Evolutionary conservation across 1,140 invertebrate species (phyloP).

Genomic region (Ceratoteleas bidentatus): DNA sequence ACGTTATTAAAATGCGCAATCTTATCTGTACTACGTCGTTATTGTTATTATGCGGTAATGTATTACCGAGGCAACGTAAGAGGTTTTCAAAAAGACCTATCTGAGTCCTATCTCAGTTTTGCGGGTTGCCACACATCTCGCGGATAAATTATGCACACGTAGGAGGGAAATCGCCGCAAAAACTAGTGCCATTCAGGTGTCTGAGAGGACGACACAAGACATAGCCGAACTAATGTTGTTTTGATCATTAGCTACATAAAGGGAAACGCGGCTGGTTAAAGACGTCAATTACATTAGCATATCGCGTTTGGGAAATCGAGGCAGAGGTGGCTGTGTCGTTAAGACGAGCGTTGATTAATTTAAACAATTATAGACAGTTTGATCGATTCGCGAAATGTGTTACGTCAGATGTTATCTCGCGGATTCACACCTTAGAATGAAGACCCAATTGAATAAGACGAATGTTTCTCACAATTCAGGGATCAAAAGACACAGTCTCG

Average conservation of each 20-base stretch:
- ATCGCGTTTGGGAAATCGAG: conserved; percentile 6
- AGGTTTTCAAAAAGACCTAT: too few relatives aligned
- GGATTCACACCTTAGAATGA: conserved; percentile 34
- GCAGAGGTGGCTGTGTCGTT: background rate
- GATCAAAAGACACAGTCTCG: too few relatives aligned
- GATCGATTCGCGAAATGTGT: conserved; percentile 21
- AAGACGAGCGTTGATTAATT: conserved; percentile 10
- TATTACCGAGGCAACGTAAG: too few relatives aligned
- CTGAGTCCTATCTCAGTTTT: background rate
- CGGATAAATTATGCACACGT: background rate
- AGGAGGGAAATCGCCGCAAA: conserved; percentile 7
- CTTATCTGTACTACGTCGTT: too few relatives aligned
- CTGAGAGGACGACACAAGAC: conserved; percentile 1
- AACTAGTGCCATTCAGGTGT: conserved; percentile 19
- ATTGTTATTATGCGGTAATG: too few relatives aligned
- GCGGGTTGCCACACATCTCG: background rate
- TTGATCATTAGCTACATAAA: conserved; percentile 10
- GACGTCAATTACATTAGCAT: conserved; percentile 18
- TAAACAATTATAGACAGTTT: conserved; percentile 19
- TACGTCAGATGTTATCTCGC: conserved; percentile 9
- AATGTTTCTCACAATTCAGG: too few relatives aligned
- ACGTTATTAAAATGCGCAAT: background rate
- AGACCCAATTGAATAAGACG: conserved; percentile 17
- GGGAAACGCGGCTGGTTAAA: conserved; percentile 3
- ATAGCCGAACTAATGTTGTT: conserved; percentile 5